Evolutionary conservation across 64 coral and sea anemone genomes (phyloP).

Genomic region (Stylophora pistillata): DNA sequence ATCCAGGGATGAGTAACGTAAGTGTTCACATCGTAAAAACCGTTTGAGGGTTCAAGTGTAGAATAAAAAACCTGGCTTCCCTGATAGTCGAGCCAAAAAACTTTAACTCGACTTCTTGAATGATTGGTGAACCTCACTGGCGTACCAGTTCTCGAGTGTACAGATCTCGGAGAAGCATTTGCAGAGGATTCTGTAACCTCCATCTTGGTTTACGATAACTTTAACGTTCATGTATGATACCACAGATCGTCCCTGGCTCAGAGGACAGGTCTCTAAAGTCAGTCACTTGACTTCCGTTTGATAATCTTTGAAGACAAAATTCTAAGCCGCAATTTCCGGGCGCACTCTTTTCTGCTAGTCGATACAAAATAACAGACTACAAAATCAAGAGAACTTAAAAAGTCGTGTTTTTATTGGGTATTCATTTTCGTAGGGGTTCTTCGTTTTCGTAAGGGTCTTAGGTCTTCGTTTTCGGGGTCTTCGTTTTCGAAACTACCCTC

Average conservation of each 20-base stretch:
- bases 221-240: not conserved
- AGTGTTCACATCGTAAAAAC: conserved; percentile 15
- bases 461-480: too few relatives aligned
- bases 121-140: conserved; percentile 20
- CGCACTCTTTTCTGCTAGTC: too few relatives aligned
- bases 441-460: too few relatives aligned
- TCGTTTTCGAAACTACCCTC: too few relatives aligned
- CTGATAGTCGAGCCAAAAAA: conserved; percentile 21
- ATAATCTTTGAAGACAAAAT: too few relatives aligned
- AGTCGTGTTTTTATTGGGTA: too few relatives aligned
- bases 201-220: not conserved
- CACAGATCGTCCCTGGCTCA: not conserved
- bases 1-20: conserved; percentile 20
- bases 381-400: too few relatives aligned
- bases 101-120: not conserved
- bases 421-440: too few relatives aligned
- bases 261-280: too few relatives aligned
- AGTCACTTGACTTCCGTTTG: too few relatives aligned
- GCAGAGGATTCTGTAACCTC: not conserved
- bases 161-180: not conserved
- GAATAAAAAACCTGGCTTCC: conserved; percentile 18
- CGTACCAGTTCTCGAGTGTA: conserved; percentile 1
- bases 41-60: not conserved
- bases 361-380: too few relatives aligned
- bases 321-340: too few relatives aligned